Evolutionary conservation across 2,888 invertebrate species (phyloP).

Genomic region (Serripes groenlandicus): DNA sequence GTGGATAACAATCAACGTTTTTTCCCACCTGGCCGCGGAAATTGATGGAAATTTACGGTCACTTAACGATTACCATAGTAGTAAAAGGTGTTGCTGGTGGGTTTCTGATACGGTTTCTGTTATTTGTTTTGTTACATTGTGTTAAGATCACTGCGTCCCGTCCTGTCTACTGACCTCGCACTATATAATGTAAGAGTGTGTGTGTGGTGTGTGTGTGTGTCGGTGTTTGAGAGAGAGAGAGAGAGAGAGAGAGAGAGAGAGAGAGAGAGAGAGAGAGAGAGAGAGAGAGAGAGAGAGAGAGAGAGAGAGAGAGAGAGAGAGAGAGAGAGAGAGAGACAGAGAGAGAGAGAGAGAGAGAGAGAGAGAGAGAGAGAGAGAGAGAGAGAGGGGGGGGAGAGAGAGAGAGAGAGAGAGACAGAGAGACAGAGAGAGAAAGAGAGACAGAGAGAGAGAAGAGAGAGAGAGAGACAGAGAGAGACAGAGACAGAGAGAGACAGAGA

Average conservation of each 20-base stretch:
- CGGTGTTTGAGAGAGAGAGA: too few relatives aligned
- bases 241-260: constrained; percentile 3
- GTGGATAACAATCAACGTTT: too few relatives aligned
- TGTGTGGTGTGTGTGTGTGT: too few relatives aligned
- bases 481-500: background rate
- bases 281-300: background rate
- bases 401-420: background rate
- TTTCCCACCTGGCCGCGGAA: too few relatives aligned
- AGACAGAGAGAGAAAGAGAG: background rate
- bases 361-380: background rate
- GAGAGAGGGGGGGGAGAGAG: background rate
- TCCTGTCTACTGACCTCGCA: too few relatives aligned
- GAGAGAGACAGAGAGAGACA: background rate
- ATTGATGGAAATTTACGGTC: too few relatives aligned
- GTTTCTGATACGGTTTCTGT: too few relatives aligned
- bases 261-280: background rate
- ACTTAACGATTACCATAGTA: too few relatives aligned
- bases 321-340: background rate
- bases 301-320: constrained; percentile 6
- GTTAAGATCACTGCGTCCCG: too few relatives aligned
- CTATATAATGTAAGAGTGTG: too few relatives aligned
- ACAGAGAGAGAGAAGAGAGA: background rate
- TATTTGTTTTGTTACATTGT: too few relatives aligned
- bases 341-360: background rate
- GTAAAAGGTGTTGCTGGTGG: too few relatives aligned